A percentile compares a stretch with the other conserved stretches of the same genome.
Conservation (phyloP, 2,888 invertebrate species). For the Petrophora chlorosata region DNA sequence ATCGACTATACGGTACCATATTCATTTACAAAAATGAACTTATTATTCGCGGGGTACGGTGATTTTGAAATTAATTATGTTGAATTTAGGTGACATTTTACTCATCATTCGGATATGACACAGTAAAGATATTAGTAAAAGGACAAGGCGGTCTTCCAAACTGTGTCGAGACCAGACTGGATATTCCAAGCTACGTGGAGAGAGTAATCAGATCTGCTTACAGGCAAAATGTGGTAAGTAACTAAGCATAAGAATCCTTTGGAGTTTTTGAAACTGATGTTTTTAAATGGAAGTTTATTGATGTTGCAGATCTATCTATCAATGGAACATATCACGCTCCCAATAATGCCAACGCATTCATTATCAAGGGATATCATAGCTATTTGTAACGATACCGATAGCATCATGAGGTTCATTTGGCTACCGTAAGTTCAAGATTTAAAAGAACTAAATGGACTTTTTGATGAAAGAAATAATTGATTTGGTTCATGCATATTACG, state of each 20-base stretch:
- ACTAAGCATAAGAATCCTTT: not conserved
- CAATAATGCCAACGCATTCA: constrained; percentile 72
- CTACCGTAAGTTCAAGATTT: constrained; percentile 79
- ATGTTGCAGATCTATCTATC: constrained; percentile 67
- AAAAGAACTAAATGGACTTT: too few species aligned
- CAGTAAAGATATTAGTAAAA: constrained; percentile 64
- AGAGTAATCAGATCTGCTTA: constrained; percentile 60
- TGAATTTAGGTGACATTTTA: constrained; percentile 50
- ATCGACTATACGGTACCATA: constrained; percentile 68
- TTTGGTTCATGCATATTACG: too few species aligned
- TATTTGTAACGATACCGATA: constrained; percentile 72
- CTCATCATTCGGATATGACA: constrained; percentile 74
- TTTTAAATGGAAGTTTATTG: too few species aligned
- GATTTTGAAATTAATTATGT: not conserved
- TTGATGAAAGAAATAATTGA: too few species aligned
- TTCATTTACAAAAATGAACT: not conserved
- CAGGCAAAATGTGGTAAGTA: constrained; percentile 59
- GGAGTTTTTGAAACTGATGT: too few species aligned
- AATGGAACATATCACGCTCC: constrained; percentile 65
- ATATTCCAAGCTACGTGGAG: constrained; percentile 65
- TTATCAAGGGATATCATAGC: constrained; percentile 68
- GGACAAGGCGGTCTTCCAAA: constrained; percentile 77
- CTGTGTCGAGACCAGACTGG: constrained; percentile 68
- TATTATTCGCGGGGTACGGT: not conserved
- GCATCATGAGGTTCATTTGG: constrained; percentile 74